A percentile compares a stretch with the other conserved stretches of the same genome.
Conservation (phyloP, 2,113 vertebrate genomes). For the Podocnemis expansa region DNA sequence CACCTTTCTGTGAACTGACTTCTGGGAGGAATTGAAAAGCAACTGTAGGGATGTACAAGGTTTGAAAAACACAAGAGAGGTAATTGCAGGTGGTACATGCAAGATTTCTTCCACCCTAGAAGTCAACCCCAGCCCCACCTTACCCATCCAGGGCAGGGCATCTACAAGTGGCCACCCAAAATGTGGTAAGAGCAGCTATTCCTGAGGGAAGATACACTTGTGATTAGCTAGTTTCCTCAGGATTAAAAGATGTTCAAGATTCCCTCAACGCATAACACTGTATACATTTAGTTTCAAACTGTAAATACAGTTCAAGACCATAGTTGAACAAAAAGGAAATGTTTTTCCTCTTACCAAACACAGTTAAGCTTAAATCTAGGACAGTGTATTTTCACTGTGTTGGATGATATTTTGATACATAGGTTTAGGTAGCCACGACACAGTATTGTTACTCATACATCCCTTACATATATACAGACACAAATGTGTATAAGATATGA, state of each 20-base stretch:
- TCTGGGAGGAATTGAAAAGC: neutral
- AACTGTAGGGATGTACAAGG: rapidly evolving
- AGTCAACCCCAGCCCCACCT: neutral
- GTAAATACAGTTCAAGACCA: neutral
- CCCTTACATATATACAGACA: neutral
- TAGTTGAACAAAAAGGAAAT: neutral
- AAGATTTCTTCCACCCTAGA: neutral
- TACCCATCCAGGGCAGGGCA: neutral
- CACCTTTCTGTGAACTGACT: neutral
- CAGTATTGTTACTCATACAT: neutral
- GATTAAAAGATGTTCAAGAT: neutral
- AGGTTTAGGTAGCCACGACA: neutral
- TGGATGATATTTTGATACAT: constrained; percentile 21
- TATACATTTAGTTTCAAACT: neutral
- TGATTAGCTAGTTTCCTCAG: neutral
- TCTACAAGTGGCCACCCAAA: neutral
- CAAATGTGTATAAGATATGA: neutral
- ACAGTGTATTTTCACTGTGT: neutral
- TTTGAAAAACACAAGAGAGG: neutral
- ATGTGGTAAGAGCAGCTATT: neutral
- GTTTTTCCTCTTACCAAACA: neutral
- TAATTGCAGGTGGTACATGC: neutral
- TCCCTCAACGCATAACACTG: neutral
- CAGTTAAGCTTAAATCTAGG: neutral
- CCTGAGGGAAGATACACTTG: neutral